phyloP scores from a whole-genome alignment of 2,113 vertebrate species.

The Gasterosteus aculeatus region DNA sequence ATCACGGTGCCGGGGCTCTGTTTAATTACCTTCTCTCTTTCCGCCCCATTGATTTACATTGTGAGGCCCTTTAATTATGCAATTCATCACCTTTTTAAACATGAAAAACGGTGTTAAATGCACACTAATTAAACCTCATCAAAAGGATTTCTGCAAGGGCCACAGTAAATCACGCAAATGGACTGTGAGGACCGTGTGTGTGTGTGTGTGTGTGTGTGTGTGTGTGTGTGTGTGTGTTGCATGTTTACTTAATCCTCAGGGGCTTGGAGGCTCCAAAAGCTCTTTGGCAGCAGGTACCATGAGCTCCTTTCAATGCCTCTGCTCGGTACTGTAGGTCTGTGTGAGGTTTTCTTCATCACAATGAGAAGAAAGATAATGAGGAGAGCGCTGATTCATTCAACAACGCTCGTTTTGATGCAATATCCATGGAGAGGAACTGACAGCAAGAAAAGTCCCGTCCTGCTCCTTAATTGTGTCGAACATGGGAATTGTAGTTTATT shows the following conservation, averaged over 20 bases:
- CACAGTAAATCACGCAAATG: conserved; percentile 85
- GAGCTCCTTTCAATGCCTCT: conserved; percentile 49
- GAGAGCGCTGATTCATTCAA: background rate
- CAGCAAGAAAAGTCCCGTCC: conserved; percentile 25
- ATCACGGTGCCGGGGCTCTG: conserved; percentile 73
- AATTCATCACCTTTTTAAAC: conserved; percentile 93
- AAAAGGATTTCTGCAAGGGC: conserved; percentile 77
- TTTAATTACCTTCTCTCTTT: conserved; percentile 87
- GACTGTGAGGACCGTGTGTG: conserved; percentile 19
- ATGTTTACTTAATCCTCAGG: conserved; percentile 43
- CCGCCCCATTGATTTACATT: conserved; percentile 88
- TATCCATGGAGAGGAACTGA: conserved; percentile 33
- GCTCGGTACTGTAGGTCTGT: conserved; percentile 31
- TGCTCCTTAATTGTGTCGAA: background rate
- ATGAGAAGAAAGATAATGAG: conserved; percentile 39
- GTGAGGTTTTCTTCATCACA: conserved; percentile 43
- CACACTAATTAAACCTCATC: conserved; percentile 87
- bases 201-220: conserved; percentile 28
- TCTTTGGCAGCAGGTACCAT: conserved; percentile 55
- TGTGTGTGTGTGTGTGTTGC: conserved; percentile 31
- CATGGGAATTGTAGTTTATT: background rate
- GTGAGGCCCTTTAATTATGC: conserved; percentile 90
- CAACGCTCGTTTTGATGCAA: conserved; percentile 24
- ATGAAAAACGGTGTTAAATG: conserved; percentile 87
- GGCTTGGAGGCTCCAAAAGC: conserved; percentile 8